A percentile compares a stretch with the other conserved stretches of the same genome.
Evolutionary conservation across 2,797 vertebrate species (phyloP).

Genomic region (Hemibagrus guttatus): DNA sequence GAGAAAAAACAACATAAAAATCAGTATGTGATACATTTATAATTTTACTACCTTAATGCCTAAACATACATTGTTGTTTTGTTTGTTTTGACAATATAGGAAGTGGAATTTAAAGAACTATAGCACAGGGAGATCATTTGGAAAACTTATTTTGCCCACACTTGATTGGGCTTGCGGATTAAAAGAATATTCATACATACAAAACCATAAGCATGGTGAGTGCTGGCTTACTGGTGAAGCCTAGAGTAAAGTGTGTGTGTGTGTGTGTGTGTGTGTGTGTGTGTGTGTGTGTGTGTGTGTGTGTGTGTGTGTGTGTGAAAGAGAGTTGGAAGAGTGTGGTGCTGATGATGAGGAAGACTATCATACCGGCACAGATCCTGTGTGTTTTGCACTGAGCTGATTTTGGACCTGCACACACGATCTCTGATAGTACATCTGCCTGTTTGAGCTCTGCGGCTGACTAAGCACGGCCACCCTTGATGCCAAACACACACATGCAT

Average conservation of each 20-base stretch:
- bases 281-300: neutral
- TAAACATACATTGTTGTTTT: neutral
- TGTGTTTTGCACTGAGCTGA: conserved; percentile 45
- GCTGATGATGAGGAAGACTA: conserved; percentile 27
- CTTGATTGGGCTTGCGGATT: neutral
- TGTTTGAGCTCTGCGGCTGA: conserved; percentile 48
- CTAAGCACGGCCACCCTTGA: conserved; percentile 33
- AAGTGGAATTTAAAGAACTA: neutral
- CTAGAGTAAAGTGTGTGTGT: neutral
- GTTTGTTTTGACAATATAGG: too few relatives aligned
- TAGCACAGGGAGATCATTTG: neutral
- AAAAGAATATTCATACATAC: neutral
- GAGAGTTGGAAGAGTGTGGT: neutral
- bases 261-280: neutral
- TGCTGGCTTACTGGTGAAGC: neutral
- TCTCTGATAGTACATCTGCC: conserved; percentile 47
- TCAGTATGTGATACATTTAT: neutral
- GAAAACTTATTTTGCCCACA: neutral
- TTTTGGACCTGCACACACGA: conserved; percentile 44
- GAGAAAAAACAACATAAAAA: neutral
- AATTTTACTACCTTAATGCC: neutral
- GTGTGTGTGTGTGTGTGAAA: neutral
- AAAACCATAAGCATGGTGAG: neutral
- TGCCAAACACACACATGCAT: conserved; percentile 17
- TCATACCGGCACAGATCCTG: conserved; percentile 43